These are phyloP conservation scores for Galaxea fascicularis DNA, from an alignment of 92 coral and sea anemone genomes.

Conservation along the genomic window DNA sequence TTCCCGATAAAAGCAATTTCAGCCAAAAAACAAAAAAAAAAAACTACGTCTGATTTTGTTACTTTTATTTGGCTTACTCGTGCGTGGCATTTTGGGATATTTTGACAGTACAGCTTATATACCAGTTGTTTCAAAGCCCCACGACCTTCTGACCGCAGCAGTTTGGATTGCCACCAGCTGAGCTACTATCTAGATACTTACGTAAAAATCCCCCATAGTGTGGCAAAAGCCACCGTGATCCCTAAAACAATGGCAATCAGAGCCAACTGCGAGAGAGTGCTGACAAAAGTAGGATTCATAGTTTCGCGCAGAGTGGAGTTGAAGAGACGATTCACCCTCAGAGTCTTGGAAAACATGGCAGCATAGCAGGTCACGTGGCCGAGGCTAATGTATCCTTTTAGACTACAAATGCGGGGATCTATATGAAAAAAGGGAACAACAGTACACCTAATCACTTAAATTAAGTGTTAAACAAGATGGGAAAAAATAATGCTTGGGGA, in stretches of 20 bases:
- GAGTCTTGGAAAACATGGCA: constrained; percentile 38
- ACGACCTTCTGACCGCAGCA: too few relatives aligned
- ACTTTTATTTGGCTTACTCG: too few relatives aligned
- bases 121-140: too few relatives aligned
- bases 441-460: too few relatives aligned
- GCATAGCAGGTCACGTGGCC: constrained; percentile 42
- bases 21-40: too few relatives aligned
- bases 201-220: constrained; percentile 55
- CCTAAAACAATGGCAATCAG: constrained; percentile 20
- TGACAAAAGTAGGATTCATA: constrained; percentile 48
- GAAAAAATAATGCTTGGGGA: too few relatives aligned
- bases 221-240: constrained; percentile 7
- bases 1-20: too few relatives aligned
- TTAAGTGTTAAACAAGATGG: too few relatives aligned
- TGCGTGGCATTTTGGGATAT: too few relatives aligned
- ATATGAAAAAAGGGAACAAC: background rate
- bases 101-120: too few relatives aligned
- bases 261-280: constrained; percentile 45
- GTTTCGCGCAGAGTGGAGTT: constrained; percentile 37
- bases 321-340: constrained; percentile 49
- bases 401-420: constrained; percentile 41
- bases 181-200: constrained; percentile 27
- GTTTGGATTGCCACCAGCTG: too few relatives aligned
- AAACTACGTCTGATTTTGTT: too few relatives aligned
- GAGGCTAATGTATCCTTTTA: constrained; percentile 28